Conservation (phyloP, 1,140 invertebrate genomes). For the Laupala kohalensis region DNA sequence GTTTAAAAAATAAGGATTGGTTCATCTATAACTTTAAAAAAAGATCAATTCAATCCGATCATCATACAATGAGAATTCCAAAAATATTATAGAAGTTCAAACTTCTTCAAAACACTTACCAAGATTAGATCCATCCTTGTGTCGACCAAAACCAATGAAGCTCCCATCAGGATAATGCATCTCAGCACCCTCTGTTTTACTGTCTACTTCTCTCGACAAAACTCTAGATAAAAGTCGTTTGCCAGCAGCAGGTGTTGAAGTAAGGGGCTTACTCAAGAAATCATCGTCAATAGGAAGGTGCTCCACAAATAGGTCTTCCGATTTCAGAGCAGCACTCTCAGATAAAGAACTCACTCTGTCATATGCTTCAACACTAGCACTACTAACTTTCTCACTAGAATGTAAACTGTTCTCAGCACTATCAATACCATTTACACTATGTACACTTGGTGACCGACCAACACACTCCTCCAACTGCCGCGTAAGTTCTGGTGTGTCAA, state of each 20-base stretch:
- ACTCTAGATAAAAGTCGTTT: neutral
- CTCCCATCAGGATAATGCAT: conserved; percentile 14
- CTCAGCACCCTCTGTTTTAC: neutral
- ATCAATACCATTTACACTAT: neutral
- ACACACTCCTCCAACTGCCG: neutral
- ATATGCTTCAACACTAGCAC: neutral
- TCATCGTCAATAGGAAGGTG: neutral
- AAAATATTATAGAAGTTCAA: no score
- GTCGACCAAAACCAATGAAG: conserved; percentile 21
- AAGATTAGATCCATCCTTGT: conserved; percentile 22
- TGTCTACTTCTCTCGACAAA: neutral
- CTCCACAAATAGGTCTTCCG: neutral
- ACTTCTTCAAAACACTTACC: conserved; percentile 11
- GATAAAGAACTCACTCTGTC: neutral
- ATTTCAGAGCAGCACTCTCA: neutral
- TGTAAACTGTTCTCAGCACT: neutral
- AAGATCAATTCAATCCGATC: no score
- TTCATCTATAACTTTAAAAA: no score
- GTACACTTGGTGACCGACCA: neutral
- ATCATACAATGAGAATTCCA: no score
- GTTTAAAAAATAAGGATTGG: no score
- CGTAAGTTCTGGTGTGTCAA: neutral
- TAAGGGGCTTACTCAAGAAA: neutral
- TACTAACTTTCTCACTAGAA: neutral
- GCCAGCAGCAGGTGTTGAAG: neutral